Conservation (phyloP, 2,888 invertebrate species). For the Phyllotreta cruciferae region DNA sequence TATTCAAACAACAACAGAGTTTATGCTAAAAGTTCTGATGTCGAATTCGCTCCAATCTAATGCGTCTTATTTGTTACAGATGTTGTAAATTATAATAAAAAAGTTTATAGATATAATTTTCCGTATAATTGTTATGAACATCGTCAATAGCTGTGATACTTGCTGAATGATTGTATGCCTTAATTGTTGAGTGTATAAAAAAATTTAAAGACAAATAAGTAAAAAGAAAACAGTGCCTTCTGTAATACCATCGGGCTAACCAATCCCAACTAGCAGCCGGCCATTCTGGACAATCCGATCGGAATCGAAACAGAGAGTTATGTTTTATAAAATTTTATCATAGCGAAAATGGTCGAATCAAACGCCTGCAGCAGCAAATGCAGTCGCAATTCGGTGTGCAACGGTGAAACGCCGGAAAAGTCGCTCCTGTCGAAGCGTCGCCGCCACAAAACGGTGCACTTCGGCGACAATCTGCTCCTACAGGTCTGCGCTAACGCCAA, state of each 20-base stretch:
- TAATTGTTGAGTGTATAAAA: conserved; percentile 52
- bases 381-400: conserved; percentile 51
- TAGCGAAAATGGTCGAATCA: conserved; percentile 56
- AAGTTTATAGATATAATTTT: conserved; percentile 20
- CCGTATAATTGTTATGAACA: conserved; percentile 41
- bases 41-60: too few relatives aligned
- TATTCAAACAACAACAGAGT: too few relatives aligned
- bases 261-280: conserved; percentile 33
- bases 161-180: conserved; percentile 55
- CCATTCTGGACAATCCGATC: conserved; percentile 15
- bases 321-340: conserved; percentile 46
- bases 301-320: conserved; percentile 36
- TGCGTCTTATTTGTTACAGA: conserved; percentile 5
- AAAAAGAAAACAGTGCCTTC: conserved; percentile 51
- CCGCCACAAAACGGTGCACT: conserved; percentile 80
- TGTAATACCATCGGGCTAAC: conserved; percentile 36
- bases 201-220: conserved; percentile 23
- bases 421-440: conserved; percentile 69
- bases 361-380: conserved; percentile 57
- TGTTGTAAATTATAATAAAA: conserved; percentile 17
- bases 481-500: conserved; percentile 77
- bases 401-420: conserved; percentile 57
- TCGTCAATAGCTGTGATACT: conserved; percentile 59
- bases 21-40: too few relatives aligned
- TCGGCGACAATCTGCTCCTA: conserved; percentile 77